Base-by-base conservation (phyloP, 2,888 invertebrate species). In the Metalampra italica region DNA sequence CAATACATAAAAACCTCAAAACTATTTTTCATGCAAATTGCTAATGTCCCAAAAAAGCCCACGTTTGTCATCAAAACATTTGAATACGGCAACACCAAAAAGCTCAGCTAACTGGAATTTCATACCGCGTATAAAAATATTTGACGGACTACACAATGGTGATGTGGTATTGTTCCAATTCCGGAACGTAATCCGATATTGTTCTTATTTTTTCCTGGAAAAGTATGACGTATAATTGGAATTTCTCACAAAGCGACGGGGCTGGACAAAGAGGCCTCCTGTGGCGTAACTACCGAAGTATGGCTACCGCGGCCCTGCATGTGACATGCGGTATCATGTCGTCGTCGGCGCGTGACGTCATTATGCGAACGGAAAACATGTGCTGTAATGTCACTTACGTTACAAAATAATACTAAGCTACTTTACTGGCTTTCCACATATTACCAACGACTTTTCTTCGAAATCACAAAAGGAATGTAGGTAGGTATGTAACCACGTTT, bases 201-300 rank as follows among this genome's bases (percentile, higher is more conserved):
- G 54, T 48, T 49, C 55, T 34, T 57, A 59, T 69, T 60, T 71
- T 64, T 59, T 57, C 48, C 53, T 49, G 55, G 57, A 59, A 60
- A 70, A 66, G 61, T 72, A 66, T 73, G 74, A 70, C 69, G 63
- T 74, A 72, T 76, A 78, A 82, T 81, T 78, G 79, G 70, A 78
- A 76, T 76, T 70, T 66, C 69, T 69, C 65, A 77, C 76, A 80
- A 78, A 78, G 72, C 74, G 66, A 59, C 51, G 64, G 56, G 53
- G 51, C 55, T 55, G 64, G 68, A 75, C 75, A 78, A 78, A 76
- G 68, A 50, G 51, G 47, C 51, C 32, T 32, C 54, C 51, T 46
- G 49, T 30, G 8, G 46, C 22, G 45, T 38, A 36, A 36, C 36
- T 36, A 37, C 38, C 43, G 8, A 11, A 12, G 13, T 32, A 30